phyloP scores from a whole-genome alignment of 2,888 invertebrate species.

The Quadroppia sp. region DNA sequence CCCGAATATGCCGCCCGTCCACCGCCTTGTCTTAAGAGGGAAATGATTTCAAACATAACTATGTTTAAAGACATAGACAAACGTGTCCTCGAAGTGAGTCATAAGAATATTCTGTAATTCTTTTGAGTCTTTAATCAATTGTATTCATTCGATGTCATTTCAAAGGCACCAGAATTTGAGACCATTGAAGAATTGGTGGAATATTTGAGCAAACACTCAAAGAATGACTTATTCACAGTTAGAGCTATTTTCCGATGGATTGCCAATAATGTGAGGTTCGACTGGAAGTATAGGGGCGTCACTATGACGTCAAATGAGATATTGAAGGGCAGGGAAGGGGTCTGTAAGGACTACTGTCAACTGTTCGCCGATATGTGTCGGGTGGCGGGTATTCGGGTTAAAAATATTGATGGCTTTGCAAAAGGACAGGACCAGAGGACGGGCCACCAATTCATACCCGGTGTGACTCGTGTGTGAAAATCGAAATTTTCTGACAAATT shows the following conservation, averaged over 20 bases:
- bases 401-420: slow-evolving; percentile 51
- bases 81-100: slow-evolving; percentile 45
- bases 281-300: slow-evolving; percentile 49
- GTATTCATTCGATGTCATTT: background rate
- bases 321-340: slow-evolving; percentile 49
- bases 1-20: slow-evolving; percentile 50
- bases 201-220: slow-evolving; percentile 46
- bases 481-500: background rate
- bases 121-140: background rate
- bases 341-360: slow-evolving; percentile 50
- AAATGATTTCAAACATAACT: slow-evolving; percentile 48
- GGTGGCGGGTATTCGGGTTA: slow-evolving; percentile 49
- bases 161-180: slow-evolving; percentile 12
- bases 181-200: slow-evolving; percentile 44
- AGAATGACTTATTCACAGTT: slow-evolving; percentile 49
- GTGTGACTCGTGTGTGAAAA: slow-evolving; percentile 12
- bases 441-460: slow-evolving; percentile 49
- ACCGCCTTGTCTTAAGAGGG: slow-evolving; percentile 49
- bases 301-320: slow-evolving; percentile 48
- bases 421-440: slow-evolving; percentile 50
- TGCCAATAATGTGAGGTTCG: slow-evolving; percentile 50
- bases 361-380: slow-evolving; percentile 50
- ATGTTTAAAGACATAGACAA: slow-evolving; percentile 48
- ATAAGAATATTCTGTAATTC: background rate
- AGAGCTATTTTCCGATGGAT: slow-evolving; percentile 51